Base-by-base conservation (phyloP, 2,888 invertebrate species). In the Syrphus vitripennis region DNA sequence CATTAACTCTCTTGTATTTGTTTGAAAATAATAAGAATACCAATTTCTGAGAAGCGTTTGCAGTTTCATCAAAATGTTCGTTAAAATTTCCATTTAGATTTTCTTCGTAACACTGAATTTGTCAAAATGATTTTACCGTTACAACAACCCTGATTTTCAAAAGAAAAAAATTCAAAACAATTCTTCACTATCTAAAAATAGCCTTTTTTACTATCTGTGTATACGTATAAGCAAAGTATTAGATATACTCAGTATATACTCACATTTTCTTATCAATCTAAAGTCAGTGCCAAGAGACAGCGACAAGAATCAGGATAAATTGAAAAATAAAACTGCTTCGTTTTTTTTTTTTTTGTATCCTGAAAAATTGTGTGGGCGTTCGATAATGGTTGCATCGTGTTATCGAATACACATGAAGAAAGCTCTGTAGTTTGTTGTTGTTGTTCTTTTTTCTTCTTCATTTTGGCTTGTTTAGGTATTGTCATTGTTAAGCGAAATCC, bases 281-380 rank as follows among this genome's bases (percentile, higher is more conserved):
- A 71, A 70, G 59, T 2, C 12, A 59, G 1, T 19, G 19, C 34
- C 37, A 37, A 16, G 14, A 59, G 16, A 37, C 59, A 70, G n/a
- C 65, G 67, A 70, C 63, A 79, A 57, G 69, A 67, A 63, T 71
- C 80, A 72, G 55, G 80, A 84, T 84, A 76, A 7, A 50, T 84
- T 77, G 71, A 53, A 81, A 84, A 80, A 75, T 29, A 70, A 55
- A 84, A 70, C 34, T 37, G 29, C 63, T 76, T 45, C 67, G n/a
- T n/a, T n/a, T n/a, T n/a, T n/a, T n/a, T n/a, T n/a, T n/a, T 50
- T 59, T 34, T 67, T 48, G 40, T 37, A 37, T n/a, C 21, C 6
- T 16, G 10, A 1, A 37, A 40, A 67, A 57, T 21, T 19, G 24
- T 67, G 48, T 50, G n/a, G 34, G 50, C 9, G 67, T 50, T 67